Base-by-base conservation (phyloP, 2,888 invertebrate species). In the Troilus luridus region DNA sequence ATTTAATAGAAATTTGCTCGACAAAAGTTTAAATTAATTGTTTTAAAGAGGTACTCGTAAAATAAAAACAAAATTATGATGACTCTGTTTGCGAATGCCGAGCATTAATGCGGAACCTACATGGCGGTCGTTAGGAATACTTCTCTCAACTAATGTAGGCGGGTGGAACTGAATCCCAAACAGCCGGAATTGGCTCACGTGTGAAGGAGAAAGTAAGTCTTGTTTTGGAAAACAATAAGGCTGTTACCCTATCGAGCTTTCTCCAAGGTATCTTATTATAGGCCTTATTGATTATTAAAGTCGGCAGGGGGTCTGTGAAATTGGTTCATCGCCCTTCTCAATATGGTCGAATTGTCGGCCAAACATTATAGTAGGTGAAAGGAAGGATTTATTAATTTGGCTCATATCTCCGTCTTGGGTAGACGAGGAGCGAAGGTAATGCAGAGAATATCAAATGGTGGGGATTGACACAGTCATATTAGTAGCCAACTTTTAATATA, bases 151-250 rank as follows among this genome's bases (percentile, higher is more conserved):
- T 85, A 85, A 85, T 85, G 85, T n/a, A 58, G 5, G 12, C 56
- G 54, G 56, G 0, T 14, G n/a, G 56, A 27, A n/a, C 85, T 85
- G 85, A 85, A 85, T 85, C 85, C 21, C 56, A 85, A 85, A 85
- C 11, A 85, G 85, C n/a, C n/a, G 56, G 85, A 85, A 85, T 85
- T 58, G n/a, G 85, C 56, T 58, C 85, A 85, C 85, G 56, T 85
- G 56, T 58, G 85, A 85, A 85, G 85, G 85, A 56, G 85, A 85
- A 85, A 85, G 85, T 85, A 11, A n/a, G 56, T 56, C 56, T 41
- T 85, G 85, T 85, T 85, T 85, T 56, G 85, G 85, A 85, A 85
- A 85, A 85, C 85, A 85, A 85, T 85, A 58, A 85, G 85, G 85
- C 56, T 56, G 85, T 85, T 85, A 85, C 85, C 54, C 21, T 85